Evolutionary conservation across 2,113 vertebrate genomes (phyloP).

Genomic region (Oreochromis aureus): DNA sequence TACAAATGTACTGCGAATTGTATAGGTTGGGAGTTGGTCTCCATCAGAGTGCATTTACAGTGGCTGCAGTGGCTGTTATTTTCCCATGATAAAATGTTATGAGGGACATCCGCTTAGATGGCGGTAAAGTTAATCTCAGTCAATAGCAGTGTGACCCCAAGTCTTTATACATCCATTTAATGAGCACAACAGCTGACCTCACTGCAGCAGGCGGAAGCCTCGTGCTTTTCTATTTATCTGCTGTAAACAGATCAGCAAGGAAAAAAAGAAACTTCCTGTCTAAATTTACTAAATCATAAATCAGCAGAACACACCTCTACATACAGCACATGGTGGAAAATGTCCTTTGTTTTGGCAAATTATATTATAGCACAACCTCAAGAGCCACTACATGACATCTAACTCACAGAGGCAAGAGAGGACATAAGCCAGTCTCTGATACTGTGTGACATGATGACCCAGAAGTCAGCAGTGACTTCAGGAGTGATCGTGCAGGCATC

Average conservation of each 20-base stretch:
- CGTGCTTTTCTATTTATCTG: not conserved
- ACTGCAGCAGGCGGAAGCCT: slow-evolving; percentile 1
- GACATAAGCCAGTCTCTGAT: not conserved
- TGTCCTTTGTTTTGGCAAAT: not conserved
- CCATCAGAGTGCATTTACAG: not conserved
- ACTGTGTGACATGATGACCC: slow-evolving; percentile 9
- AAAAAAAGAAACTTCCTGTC: not conserved
- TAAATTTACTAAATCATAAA: not conserved
- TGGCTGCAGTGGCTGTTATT: not conserved
- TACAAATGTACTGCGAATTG: not conserved
- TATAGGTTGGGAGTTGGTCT: not conserved
- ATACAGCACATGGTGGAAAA: not conserved
- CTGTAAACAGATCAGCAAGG: not conserved
- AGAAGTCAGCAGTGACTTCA: not conserved
- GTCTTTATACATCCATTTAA: not conserved
- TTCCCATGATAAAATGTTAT: not conserved
- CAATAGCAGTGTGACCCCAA: not conserved
- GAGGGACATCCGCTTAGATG: not conserved
- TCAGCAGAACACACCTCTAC: not conserved
- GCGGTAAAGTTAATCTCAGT: not conserved
- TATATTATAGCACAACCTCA: not conserved
- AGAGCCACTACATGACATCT: not conserved
- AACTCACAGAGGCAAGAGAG: not conserved
- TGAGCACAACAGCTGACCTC: not conserved
- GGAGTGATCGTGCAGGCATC: slow-evolving; percentile 45